phyloP scores from a whole-genome alignment of 2,113 vertebrate genomes.

The Rattus rattus region DNA sequence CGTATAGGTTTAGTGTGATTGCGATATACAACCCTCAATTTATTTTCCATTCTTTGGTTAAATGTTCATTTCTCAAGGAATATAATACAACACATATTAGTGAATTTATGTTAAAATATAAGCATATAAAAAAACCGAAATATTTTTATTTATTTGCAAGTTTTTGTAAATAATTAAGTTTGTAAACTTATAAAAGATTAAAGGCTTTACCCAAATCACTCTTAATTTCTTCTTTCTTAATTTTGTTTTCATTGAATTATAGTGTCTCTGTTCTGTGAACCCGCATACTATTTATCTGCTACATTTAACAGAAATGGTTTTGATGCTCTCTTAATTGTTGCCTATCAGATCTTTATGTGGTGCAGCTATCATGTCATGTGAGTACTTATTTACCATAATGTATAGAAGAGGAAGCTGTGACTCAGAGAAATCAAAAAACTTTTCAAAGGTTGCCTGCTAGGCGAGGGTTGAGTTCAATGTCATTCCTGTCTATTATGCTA shows the following conservation, averaged over 20 bases:
- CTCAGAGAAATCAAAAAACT: not conserved
- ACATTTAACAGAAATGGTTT: rapidly evolving
- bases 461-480: not conserved
- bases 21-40: not conserved
- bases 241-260: not conserved
- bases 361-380: not conserved
- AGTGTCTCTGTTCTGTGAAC: not conserved
- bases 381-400: not conserved
- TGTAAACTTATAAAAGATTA: not conserved
- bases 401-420: not conserved
- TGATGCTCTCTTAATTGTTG: not conserved
- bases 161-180: not conserved
- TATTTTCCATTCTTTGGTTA: not conserved
- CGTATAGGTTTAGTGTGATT: not conserved
- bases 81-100: not conserved
- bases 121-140: not conserved
- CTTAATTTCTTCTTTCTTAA: not conserved
- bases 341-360: not conserved
- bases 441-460: not conserved
- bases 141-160: not conserved
- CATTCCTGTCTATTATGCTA: not conserved
- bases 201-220: not conserved
- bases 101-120: not conserved
- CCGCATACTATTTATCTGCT: not conserved
- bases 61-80: not conserved